Percentiles rank a stretch among this genome's conserved stretches.
Conservation (phyloP, 2,797 vertebrate genomes). For the Tauraco hartlaubi region DNA sequence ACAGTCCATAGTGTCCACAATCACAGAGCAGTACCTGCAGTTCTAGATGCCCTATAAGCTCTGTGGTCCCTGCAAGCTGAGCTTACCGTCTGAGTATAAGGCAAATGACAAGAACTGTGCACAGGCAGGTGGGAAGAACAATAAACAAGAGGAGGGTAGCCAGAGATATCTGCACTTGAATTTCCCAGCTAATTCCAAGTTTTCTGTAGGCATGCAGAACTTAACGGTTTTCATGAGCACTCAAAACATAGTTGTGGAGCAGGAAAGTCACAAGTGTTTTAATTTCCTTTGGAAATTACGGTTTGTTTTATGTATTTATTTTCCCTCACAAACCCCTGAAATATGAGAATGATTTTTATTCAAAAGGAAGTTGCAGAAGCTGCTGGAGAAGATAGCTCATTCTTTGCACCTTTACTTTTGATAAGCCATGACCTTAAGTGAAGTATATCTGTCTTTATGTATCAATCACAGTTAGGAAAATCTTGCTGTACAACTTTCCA, state of each 20-base stretch:
- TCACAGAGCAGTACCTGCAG: background rate
- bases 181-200: background rate
- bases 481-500: background rate
- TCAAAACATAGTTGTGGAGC: background rate
- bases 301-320: background rate
- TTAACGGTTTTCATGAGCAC: background rate
- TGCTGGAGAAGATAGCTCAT: background rate
- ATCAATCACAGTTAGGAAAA: background rate
- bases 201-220: background rate
- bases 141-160: fast-evolving
- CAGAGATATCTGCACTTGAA: background rate
- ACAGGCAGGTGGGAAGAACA: background rate
- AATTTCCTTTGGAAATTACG: background rate
- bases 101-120: background rate
- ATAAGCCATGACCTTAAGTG: background rate
- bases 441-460: background rate
- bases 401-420: background rate
- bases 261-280: background rate
- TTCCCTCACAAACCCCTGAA: background rate
- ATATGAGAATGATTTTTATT: background rate
- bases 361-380: background rate
- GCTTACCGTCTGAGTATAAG: background rate
- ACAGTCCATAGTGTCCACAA: background rate
- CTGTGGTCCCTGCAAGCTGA: background rate
- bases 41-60: background rate